phyloP scores from a whole-genome alignment of 1,140 invertebrate species.

The Ostrea edulis region DNA sequence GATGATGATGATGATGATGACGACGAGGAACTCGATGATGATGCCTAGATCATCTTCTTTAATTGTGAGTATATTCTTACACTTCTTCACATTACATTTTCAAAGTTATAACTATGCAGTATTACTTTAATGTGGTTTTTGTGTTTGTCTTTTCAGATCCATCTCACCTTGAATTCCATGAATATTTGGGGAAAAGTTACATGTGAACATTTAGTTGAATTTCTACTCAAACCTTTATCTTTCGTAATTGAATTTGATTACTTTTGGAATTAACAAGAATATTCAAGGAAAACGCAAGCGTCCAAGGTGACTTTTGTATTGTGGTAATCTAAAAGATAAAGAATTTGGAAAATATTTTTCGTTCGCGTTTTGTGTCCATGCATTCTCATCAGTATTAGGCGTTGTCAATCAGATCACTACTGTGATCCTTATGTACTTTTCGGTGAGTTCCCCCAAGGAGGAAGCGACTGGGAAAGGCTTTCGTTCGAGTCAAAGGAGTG shows the following conservation, averaged over 20 bases:
- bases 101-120: background rate
- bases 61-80: background rate
- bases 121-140: background rate
- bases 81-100: background rate
- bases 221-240: too few species aligned
- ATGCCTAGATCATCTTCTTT: background rate
- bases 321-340: background rate
- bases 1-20: background rate
- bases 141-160: background rate
- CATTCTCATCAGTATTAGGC: constrained; percentile 21
- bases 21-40: background rate
- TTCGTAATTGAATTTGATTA: too few species aligned
- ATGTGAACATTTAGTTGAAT: too few species aligned
- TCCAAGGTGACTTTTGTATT: background rate
- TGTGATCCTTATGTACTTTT: background rate
- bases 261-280: background rate
- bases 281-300: background rate
- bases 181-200: background rate
- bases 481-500: background rate
- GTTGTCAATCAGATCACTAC: constrained; percentile 13
- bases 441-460: constrained; percentile 1
- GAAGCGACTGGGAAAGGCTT: background rate
- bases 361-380: constrained; percentile 25
- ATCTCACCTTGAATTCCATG: constrained; percentile 28
- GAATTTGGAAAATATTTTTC: background rate